These are phyloP conservation scores for Atractosteus spatula DNA, from an alignment of 2,113 vertebrate species.

Conservation along the genomic window DNA sequence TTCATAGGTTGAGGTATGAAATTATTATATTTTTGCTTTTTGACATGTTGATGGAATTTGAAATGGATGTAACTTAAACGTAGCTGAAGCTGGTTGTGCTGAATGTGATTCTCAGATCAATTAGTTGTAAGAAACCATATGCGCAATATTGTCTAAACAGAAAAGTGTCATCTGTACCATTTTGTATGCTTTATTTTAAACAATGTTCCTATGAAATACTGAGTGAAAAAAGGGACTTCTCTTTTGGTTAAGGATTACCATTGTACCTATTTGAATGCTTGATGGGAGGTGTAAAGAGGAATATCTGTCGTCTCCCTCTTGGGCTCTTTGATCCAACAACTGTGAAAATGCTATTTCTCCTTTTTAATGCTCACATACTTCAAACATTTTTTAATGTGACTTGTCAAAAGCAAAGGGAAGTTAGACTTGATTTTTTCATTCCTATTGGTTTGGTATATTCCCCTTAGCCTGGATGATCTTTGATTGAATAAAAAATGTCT, in stretches of 20 bases:
- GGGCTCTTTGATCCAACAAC: not conserved
- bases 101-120: no score
- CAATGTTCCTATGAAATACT: no score
- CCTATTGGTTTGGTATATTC: not conserved
- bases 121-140: no score
- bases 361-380: not conserved
- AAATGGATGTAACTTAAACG: no score
- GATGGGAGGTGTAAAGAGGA: not conserved
- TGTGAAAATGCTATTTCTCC: not conserved
- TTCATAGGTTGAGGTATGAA: no score
- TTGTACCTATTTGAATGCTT: not conserved
- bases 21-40: no score
- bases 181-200: no score
- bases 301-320: not conserved
- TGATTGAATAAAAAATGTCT: not conserved
- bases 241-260: not conserved
- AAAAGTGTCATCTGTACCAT: no score
- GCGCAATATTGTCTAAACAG: no score
- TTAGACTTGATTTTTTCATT: not conserved
- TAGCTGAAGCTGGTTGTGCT: no score
- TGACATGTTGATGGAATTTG: no score
- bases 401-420: not conserved
- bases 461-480: not conserved
- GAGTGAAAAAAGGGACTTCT: not conserved
- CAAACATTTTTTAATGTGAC: slow-evolving; percentile 6